Percentiles rank a stretch among this genome's conserved stretches.
phyloP scores from a whole-genome alignment of 2,113 vertebrate genomes.

The Clarias gariepinus region DNA sequence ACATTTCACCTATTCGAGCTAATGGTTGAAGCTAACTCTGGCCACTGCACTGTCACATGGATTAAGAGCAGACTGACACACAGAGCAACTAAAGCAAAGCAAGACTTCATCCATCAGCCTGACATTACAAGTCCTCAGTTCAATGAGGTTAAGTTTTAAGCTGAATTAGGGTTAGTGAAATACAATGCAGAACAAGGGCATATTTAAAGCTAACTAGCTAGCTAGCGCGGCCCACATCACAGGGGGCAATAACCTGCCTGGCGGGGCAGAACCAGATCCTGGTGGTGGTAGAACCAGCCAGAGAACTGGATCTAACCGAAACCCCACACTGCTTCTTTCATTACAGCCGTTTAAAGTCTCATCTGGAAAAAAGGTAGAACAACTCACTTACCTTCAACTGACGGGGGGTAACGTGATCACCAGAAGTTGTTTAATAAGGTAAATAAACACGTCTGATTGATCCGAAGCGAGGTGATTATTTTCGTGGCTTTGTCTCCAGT shows the following conservation, averaged over 20 bases:
- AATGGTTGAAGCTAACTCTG: slow-evolving; percentile 52
- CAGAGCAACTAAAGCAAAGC: slow-evolving; percentile 29
- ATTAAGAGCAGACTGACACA: slow-evolving; percentile 24
- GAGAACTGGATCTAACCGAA: slow-evolving; percentile 69
- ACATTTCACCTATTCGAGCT: slow-evolving; percentile 50
- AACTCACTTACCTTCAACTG: slow-evolving; percentile 62
- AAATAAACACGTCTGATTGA: slow-evolving; percentile 74
- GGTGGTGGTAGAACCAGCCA: slow-evolving; percentile 65
- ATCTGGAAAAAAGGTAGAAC: neutral
- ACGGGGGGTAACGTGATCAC: slow-evolving; percentile 28
- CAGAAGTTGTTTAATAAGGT: slow-evolving; percentile 69
- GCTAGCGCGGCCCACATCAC: slow-evolving; percentile 59
- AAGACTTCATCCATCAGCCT: slow-evolving; percentile 1
- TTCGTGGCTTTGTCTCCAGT: slow-evolving; percentile 82
- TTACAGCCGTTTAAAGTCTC: slow-evolving; percentile 36
- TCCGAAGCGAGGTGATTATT: slow-evolving; percentile 70
- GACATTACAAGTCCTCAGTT: neutral
- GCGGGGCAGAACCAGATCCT: slow-evolving; percentile 74
- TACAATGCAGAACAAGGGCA: neutral
- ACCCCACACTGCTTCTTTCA: slow-evolving; percentile 30
- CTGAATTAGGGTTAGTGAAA: neutral
- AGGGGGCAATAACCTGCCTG: slow-evolving; percentile 63
- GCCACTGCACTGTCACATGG: slow-evolving; percentile 51
- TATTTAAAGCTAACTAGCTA: slow-evolving; percentile 29
- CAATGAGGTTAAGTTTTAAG: neutral